Evolutionary conservation across 2,888 invertebrate genomes (phyloP).

Genomic region (Laothoe populi): DNA sequence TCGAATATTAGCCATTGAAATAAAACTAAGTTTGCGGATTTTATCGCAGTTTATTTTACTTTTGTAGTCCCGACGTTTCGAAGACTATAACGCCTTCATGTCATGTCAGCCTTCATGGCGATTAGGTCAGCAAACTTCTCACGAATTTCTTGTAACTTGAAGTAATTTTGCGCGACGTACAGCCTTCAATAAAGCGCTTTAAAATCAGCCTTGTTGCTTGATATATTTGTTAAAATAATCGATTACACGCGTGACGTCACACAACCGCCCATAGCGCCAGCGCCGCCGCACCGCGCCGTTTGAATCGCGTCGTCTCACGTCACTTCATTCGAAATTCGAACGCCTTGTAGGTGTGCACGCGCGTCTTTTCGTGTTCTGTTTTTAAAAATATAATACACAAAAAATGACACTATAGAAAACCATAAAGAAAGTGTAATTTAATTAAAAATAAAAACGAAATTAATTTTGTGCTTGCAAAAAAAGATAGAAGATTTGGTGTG

Average conservation of each 20-base stretch:
- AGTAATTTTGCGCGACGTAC: neutral
- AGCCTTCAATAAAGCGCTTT: constrained; percentile 4
- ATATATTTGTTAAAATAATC: constrained; percentile 3
- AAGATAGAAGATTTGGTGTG: neutral
- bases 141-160: too few relatives aligned
- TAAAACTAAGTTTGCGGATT: too few relatives aligned
- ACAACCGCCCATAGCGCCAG: neutral
- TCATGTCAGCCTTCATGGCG: too few relatives aligned
- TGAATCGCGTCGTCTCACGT: constrained; percentile 32
- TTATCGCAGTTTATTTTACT: too few relatives aligned
- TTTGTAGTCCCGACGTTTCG: too few relatives aligned
- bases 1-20: too few relatives aligned
- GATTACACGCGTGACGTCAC: constrained; percentile 10
- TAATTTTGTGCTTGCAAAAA: neutral
- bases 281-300: neutral
- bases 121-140: too few relatives aligned
- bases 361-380: constrained; percentile 3
- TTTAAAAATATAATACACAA: neutral
- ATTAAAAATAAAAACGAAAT: neutral
- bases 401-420: constrained; percentile 1
- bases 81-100: too few relatives aligned
- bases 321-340: constrained; percentile 42
- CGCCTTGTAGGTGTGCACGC: constrained; percentile 19
- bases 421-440: neutral
- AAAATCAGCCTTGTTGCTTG: neutral